Base-by-base conservation (phyloP, 2,888 invertebrate species). In the Lumbricus terrestris region DNA sequence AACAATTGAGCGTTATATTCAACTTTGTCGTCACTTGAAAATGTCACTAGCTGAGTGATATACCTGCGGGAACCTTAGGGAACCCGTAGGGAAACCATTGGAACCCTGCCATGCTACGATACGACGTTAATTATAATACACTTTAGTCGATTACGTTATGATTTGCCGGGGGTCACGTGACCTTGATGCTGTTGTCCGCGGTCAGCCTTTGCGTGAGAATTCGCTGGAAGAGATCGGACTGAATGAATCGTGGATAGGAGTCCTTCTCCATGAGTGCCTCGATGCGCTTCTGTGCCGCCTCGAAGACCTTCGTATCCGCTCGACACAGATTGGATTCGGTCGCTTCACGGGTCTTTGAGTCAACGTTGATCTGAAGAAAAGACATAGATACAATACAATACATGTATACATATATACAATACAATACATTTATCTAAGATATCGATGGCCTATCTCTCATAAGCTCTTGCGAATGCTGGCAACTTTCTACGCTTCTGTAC, bases 201-300 rank as follows among this genome's bases (percentile, higher is more conserved):
- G 54, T 83, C 34, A 90, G 91, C 13, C 92, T 90, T 20, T 92
- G 90, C 29, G 92, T 35, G 38, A 94, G 91, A 37, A 95, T 34
- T 4, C 85, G 85, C 95, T 92, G 94, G 93, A 96, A 96, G 33
- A 95, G 93, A 85, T 95, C 95, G 23, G 95, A 96, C 92, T 95
- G 95, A 34, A 96, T 94, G 93, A 96, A 96, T 88, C 96, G 94
- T 82, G 95, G 94, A 92, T 96, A 96, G 29, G 96, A 95, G 93
- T 96, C 96, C 91, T 95, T 95, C 92, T 96, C 96, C 95, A 96
- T 95, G 89, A 96, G 93, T 18, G 95, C 95, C 92, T 96, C 95
- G 88, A 96, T 95, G 90, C 96, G 94, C 92, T 95, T 94, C 94
- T 96, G 96, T 85, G 96, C 96, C 88, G 94, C 94, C 92, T 95